Evolutionary conservation across 1,140 invertebrate genomes (phyloP).

Genomic region (Drosophila lacertosa): DNA sequence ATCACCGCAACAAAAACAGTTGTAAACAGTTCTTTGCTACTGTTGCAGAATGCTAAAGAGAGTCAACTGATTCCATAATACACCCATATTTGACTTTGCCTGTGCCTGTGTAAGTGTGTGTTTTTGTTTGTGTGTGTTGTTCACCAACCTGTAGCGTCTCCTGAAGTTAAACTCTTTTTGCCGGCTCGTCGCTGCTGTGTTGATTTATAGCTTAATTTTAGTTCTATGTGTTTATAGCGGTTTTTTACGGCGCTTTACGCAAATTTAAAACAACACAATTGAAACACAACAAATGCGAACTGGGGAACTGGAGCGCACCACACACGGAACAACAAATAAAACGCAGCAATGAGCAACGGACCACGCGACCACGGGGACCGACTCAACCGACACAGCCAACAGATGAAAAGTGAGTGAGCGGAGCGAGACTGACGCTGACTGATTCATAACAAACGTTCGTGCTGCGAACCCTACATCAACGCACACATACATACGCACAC

Average conservation of each 20-base stretch:
- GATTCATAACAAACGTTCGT: conserved; percentile 61
- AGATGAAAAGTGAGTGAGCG: conserved; percentile 62
- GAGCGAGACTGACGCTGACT: conserved; percentile 53
- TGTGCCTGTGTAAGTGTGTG: conserved; percentile 21
- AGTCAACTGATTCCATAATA: conserved; percentile 3
- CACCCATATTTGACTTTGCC: background rate
- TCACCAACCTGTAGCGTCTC: conserved; percentile 68
- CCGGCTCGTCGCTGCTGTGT: conserved; percentile 20
- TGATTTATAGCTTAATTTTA: background rate
- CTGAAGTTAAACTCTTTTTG: conserved; percentile 16
- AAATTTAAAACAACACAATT: conserved; percentile 16
- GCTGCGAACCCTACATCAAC: conserved; percentile 42
- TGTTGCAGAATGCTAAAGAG: conserved; percentile 30
- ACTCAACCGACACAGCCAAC: conserved; percentile 60
- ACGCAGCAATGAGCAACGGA: conserved; percentile 28
- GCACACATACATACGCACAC: background rate
- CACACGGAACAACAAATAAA: conserved; percentile 9
- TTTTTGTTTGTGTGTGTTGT: background rate
- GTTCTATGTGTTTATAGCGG: background rate
- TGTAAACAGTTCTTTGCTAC: conserved; percentile 17
- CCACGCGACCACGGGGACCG: conserved; percentile 44
- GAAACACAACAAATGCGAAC: conserved; percentile 8
- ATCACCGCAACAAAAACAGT: conserved; percentile 52
- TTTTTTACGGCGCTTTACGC: background rate
- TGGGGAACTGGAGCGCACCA: conserved; percentile 36